Conservation (phyloP, 2,797 vertebrate genomes). For the Phrynocephalus vlangalii region DNA sequence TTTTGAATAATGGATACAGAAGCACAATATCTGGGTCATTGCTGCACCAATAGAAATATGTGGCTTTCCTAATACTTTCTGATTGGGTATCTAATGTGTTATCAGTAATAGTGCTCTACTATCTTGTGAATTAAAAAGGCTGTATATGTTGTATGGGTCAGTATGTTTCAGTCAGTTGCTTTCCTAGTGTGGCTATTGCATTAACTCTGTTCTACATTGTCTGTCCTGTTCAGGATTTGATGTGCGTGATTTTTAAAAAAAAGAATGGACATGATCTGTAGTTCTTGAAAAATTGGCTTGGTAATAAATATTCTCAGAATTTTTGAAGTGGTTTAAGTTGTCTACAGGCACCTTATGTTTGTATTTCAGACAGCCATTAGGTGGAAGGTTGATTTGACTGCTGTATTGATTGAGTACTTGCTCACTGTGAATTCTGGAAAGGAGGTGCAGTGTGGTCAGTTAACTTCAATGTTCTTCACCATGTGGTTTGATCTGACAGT, state of each 20-base stretch:
- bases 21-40: no score
- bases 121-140: background rate
- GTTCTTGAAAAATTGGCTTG: background rate
- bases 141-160: background rate
- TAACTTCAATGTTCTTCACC: background rate
- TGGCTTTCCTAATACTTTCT: no score
- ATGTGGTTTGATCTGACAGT: conserved; percentile 9
- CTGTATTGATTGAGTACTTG: background rate
- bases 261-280: background rate
- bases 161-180: background rate
- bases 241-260: background rate
- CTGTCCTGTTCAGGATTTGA: background rate
- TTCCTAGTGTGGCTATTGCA: background rate
- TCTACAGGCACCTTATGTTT: background rate
- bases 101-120: background rate
- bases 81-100: no score
- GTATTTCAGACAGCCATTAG: background rate
- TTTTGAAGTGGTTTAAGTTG: background rate
- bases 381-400: background rate
- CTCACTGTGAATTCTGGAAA: background rate
- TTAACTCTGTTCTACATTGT: background rate
- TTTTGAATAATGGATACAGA: no score
- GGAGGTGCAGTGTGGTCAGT: background rate
- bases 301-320: background rate
- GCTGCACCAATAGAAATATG: no score